Base-by-base conservation (phyloP, 2,797 vertebrate species). In the Coccyzus lansbergi region DNA sequence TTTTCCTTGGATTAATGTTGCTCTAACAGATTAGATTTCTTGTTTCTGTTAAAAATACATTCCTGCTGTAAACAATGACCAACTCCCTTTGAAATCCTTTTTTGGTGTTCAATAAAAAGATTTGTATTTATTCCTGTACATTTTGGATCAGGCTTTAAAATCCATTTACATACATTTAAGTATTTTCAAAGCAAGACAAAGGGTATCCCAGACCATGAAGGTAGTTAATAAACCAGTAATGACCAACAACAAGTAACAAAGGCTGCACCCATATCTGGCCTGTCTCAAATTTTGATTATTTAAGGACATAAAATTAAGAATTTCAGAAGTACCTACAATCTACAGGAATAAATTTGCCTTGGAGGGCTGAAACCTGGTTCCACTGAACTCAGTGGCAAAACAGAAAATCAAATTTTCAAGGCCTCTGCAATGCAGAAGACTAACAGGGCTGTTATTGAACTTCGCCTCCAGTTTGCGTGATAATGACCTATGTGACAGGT, bases 1-100 rank as follows among this genome's bases (percentile, higher is more conserved):
- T 84, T 95, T 94, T 86, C 80, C 42, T 70, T 84, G 81, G 86
- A 86, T 95, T 95, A 91, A 92, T 68, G 76, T 40, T 95, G 49
- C 48, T 46, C 81, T 76, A 90, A 71, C 24, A 63, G 79, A 59
- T 75, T 65, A 60, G 65, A 65, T 62, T 70, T n/a, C 56, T 77
- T 90, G 40, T 77, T 95, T 86, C 87, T 82, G 69, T 64, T 88
- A 70, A 86, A 92, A 68, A 44, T 16, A 59, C 25, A 59, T 46
- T 79, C 29, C 60, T 77, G 44, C 49, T 74, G 70, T 53, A 92
- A 91, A 80, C 49, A 77, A 42, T 8, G 8, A 71, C 51, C 40
- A 56, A 15, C 14, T 78, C 40, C 33, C 42, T 55, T 69, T 59
- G 80, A 88, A 86, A 79, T 21, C 42, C 6, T 65, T 60, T 60